Evolutionary conservation across 2,113 vertebrate species (phyloP).

Genomic region (Salvator merianae): DNA sequence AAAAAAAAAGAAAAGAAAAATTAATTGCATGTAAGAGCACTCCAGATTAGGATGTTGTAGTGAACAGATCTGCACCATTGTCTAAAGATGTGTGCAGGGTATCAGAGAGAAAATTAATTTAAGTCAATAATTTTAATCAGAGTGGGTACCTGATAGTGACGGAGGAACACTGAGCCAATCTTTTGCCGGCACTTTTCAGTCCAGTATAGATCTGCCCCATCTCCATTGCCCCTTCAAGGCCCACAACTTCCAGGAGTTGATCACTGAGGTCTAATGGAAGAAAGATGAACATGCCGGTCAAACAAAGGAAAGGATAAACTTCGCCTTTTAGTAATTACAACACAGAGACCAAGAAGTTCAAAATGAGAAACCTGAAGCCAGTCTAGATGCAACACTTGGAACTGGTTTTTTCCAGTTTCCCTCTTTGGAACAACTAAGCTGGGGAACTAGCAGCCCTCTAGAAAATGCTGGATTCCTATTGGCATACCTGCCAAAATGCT

Average conservation of each 20-base stretch:
- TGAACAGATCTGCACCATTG: too few relatives aligned
- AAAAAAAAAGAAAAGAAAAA: too few relatives aligned
- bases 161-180: constrained; percentile 89
- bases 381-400: neutral
- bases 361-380: neutral
- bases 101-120: too few relatives aligned
- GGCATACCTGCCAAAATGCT: too few relatives aligned
- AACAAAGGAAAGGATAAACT: neutral
- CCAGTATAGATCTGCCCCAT: constrained; percentile 99
- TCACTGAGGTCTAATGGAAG: constrained; percentile 88
- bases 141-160: constrained; percentile 88
- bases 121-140: too few relatives aligned
- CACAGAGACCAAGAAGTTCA: too few relatives aligned
- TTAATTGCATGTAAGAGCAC: too few relatives aligned
- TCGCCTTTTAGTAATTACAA: neutral
- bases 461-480: too few relatives aligned
- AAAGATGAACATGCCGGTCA: fast-evolving
- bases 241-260: constrained; percentile 92
- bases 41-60: too few relatives aligned
- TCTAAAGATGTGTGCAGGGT: too few relatives aligned
- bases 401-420: neutral
- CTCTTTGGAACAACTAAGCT: too few relatives aligned
- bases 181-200: constrained; percentile 92
- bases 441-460: too few relatives aligned
- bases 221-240: constrained; percentile 93